Evolutionary conservation across 1,140 invertebrate species (phyloP).

Genomic region (Lysiphlebus fabarum): DNA sequence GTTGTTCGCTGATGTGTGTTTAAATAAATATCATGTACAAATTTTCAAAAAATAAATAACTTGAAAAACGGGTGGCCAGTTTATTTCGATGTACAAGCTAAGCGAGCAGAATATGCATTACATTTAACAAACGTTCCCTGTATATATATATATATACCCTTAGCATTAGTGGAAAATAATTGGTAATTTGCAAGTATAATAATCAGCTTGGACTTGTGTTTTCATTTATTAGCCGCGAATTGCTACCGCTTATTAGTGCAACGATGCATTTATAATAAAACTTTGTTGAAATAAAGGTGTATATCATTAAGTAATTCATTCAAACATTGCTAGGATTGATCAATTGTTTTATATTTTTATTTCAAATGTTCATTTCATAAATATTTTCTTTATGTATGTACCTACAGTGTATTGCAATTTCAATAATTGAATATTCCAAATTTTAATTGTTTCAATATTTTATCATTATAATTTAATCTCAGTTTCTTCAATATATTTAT

Average conservation of each 20-base stretch:
- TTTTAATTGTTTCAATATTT: no score
- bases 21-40: not conserved
- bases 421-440: no score
- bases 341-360: not conserved
- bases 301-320: not conserved
- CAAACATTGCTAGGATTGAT: not conserved
- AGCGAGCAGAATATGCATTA: slow-evolving; percentile 8
- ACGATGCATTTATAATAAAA: slow-evolving; percentile 36
- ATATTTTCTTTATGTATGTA: no score
- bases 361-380: no score
- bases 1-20: not conserved
- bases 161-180: slow-evolving; percentile 33
- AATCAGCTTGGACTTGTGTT: slow-evolving; percentile 32
- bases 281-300: no score
- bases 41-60: slow-evolving; percentile 9
- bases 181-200: slow-evolving; percentile 49
- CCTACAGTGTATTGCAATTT: no score
- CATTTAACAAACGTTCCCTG: slow-evolving; percentile 14
- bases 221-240: slow-evolving; percentile 47
- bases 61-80: not conserved
- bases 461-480: no score
- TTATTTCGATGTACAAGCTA: slow-evolving; percentile 2
- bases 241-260: slow-evolving; percentile 42
- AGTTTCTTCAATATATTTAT: no score
- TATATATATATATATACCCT: slow-evolving; percentile 21